phyloP scores from a whole-genome alignment of 2,113 vertebrate genomes.

The Silurus meridionalis region DNA sequence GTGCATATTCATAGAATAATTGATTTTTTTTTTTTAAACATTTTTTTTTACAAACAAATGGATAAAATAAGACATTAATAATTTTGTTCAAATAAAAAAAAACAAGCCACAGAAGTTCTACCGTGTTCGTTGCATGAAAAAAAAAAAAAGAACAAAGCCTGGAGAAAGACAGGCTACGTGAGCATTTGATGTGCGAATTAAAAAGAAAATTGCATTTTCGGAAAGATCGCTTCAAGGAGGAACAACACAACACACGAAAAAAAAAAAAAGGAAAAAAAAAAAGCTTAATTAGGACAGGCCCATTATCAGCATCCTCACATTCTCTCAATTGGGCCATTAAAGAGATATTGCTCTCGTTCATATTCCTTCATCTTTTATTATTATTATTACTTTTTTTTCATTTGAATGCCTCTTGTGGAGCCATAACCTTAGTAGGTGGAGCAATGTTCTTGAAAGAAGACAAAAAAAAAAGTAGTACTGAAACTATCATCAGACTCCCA shows the following conservation, averaged over 20 bases:
- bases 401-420: conserved; percentile 16
- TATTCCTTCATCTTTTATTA: conserved; percentile 30
- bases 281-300: conserved; percentile 55
- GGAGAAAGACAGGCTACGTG: conserved; percentile 22
- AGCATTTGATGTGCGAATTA: conserved; percentile 47
- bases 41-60: background rate
- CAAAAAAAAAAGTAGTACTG: background rate
- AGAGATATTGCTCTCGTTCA: conserved; percentile 50
- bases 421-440: conserved; percentile 37
- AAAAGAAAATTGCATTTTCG: conserved; percentile 54
- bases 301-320: conserved; percentile 53
- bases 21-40: background rate
- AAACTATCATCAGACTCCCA: background rate
- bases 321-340: conserved; percentile 52
- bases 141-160: conserved; percentile 33
- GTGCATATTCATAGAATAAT: background rate
- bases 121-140: background rate
- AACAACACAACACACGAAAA: background rate
- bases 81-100: conserved; percentile 9
- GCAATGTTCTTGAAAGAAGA: conserved; percentile 19
- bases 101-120: conserved; percentile 15
- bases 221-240: conserved; percentile 45
- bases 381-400: background rate
- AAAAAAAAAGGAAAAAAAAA: conserved; percentile 17
- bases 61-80: background rate